These are phyloP conservation scores for Anthoscopus minutus DNA, from an alignment of 2,113 vertebrate species.

Conservation along the genomic window DNA sequence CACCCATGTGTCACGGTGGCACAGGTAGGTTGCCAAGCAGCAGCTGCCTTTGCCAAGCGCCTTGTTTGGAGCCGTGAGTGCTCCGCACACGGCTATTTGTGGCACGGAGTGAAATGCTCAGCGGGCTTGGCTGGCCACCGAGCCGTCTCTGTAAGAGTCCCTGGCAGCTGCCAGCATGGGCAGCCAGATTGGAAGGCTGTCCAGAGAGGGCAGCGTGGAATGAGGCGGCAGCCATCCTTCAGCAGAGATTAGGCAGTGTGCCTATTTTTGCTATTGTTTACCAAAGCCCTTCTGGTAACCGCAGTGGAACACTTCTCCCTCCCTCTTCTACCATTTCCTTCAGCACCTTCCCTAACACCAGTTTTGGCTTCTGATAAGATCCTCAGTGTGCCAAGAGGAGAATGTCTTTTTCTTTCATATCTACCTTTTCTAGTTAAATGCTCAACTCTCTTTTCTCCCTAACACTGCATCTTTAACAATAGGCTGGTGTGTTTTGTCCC, in stretches of 20 bases:
- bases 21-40: neutral
- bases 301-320: neutral
- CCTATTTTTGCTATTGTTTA: neutral
- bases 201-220: neutral
- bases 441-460: neutral
- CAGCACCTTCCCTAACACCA: neutral
- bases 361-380: neutral
- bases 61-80: constrained; percentile 74
- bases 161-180: neutral
- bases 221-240: neutral
- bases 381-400: neutral
- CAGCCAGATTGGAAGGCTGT: neutral
- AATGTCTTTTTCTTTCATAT: neutral
- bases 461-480: neutral
- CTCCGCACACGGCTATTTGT: constrained; percentile 72
- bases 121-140: neutral
- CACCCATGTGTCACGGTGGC: neutral
- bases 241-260: accelerated
- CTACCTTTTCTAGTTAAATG: neutral
- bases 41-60: constrained; percentile 72
- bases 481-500: neutral
- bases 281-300: neutral
- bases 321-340: neutral
- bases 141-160: constrained; percentile 63
- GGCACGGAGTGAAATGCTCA: constrained; percentile 58